A percentile compares a stretch with the other conserved stretches of the same genome.
phyloP scores from a whole-genome alignment of 2,797 vertebrate genomes.

The Sebastes ruberrimus region DNA sequence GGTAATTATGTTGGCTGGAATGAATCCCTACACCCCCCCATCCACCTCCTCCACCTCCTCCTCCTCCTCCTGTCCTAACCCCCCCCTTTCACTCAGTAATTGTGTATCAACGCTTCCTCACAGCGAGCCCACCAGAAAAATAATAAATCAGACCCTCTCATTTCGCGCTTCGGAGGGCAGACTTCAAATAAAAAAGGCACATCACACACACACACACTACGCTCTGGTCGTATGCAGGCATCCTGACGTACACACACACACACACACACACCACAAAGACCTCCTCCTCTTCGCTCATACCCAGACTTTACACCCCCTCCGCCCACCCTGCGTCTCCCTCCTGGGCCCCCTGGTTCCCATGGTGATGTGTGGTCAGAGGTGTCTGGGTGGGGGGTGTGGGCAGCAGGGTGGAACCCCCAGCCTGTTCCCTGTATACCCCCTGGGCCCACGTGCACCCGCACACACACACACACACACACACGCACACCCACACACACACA shows the following conservation, averaged over 20 bases:
- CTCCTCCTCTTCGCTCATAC: conserved; percentile 57
- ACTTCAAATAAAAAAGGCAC: conserved; percentile 83
- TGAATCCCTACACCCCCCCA: conserved; percentile 75
- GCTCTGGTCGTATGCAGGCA: conserved; percentile 29
- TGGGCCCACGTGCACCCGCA: conserved; percentile 54
- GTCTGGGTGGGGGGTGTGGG: conserved; percentile 75
- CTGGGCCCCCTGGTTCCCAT: conserved; percentile 84
- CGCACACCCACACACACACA: conserved; percentile 23
- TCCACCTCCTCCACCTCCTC: conserved; percentile 34
- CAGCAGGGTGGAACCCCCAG: conserved; percentile 83
- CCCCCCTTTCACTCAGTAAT: conserved; percentile 78
- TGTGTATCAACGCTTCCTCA: conserved; percentile 87
- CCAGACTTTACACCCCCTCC: conserved; percentile 62
- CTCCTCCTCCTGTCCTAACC: conserved; percentile 44
- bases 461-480: conserved; percentile 30
- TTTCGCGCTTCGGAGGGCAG: conserved; percentile 88
- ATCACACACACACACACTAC: conserved; percentile 48
- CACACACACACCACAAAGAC: conserved; percentile 58
- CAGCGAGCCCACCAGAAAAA: conserved; percentile 85
- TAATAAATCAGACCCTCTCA: conserved; percentile 89
- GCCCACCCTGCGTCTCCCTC: conserved; percentile 65
- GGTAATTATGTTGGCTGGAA: conserved; percentile 87
- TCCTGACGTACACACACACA: conserved; percentile 39
- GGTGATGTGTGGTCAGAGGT: conserved; percentile 82
- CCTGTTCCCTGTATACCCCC: conserved; percentile 76